These are phyloP conservation scores for Seriola rivoliana DNA, from an alignment of 2,113 vertebrate genomes.

Conservation along the genomic window DNA sequence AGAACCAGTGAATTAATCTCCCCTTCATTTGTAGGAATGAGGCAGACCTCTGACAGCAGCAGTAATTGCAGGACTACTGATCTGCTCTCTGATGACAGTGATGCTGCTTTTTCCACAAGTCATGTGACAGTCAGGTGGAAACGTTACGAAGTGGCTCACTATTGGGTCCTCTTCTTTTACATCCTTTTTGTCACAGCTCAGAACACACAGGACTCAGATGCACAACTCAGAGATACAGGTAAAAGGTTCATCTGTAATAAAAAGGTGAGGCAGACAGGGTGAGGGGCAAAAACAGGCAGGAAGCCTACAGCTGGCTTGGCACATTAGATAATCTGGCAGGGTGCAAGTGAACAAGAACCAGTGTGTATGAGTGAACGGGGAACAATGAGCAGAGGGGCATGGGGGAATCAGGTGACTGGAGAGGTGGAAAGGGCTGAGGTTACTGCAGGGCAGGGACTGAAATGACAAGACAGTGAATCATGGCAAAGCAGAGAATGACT, in stretches of 20 bases:
- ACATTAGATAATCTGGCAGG: no score
- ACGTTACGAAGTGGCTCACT: conserved; percentile 11
- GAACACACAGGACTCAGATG: not conserved
- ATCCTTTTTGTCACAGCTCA: not conserved
- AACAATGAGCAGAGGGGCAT: no score
- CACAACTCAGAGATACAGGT: not conserved
- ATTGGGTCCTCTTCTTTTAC: not conserved
- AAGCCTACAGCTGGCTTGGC: no score
- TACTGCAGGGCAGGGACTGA: no score
- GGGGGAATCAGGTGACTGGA: no score
- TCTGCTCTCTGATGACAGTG: conserved; percentile 59
- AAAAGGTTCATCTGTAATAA: not conserved
- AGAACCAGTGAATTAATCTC: conserved; percentile 62
- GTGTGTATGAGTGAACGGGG: no score
- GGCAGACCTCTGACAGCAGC: conserved; percentile 64
- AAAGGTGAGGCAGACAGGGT: not conserved
- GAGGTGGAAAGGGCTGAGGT: no score
- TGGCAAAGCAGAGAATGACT: no score
- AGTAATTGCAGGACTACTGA: conserved; percentile 70
- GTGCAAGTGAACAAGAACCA: no score
- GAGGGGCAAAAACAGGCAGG: no score
- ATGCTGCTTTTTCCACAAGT: conserved; percentile 42
- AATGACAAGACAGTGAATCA: no score
- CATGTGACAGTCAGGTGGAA: conserved; percentile 43
- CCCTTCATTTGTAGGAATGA: conserved; percentile 65